Conservation (phyloP, 2,888 invertebrate genomes). For the Myathropa florea region DNA sequence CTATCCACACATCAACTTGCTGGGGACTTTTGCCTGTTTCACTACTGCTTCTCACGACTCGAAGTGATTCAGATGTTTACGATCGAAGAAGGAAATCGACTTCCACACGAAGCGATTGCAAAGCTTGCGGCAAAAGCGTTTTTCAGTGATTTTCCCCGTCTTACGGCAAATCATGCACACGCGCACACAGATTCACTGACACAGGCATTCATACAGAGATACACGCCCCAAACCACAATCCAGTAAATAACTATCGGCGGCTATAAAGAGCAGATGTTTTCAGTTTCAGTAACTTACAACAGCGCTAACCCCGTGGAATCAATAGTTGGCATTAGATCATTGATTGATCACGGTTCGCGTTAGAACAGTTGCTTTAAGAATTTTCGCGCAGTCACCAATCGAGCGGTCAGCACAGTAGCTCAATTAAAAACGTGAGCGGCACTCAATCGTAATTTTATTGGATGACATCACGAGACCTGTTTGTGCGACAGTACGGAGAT, state of each 20-base stretch:
- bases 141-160: not conserved
- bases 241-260: not conserved
- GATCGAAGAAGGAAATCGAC: not conserved
- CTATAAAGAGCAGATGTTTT: not conserved
- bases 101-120: not conserved
- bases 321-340: not conserved
- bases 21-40: constrained; percentile 5
- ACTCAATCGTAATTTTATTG: not conserved
- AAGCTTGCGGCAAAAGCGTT: not conserved
- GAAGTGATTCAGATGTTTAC: constrained; percentile 21
- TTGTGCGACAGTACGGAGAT: not conserved
- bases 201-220: too few species aligned
- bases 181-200: not conserved
- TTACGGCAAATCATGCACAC: not conserved
- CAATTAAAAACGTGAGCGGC: not conserved
- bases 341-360: not conserved
- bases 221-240: not conserved
- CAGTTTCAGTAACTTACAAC: not conserved
- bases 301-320: too few species aligned
- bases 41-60: not conserved
- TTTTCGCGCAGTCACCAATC: not conserved
- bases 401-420: not conserved
- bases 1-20: not conserved
- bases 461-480: not conserved
- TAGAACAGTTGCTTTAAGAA: not conserved